Base-by-base conservation (phyloP, 1,140 invertebrate species). In the Tribolium madens region DNA sequence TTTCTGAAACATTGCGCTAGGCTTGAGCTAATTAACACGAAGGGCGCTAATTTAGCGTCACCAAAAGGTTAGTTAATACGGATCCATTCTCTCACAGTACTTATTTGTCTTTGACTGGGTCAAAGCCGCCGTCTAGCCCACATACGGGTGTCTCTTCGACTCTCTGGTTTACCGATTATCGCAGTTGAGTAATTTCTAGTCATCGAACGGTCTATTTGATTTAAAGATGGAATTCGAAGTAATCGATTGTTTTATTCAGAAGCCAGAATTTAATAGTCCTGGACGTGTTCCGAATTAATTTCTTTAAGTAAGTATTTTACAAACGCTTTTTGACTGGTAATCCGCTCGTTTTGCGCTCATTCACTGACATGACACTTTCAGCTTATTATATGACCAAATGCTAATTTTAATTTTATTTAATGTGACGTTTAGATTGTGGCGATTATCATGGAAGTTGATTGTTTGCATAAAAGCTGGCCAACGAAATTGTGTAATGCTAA, bases 221-320 rank as follows among this genome's bases (percentile, higher is more conserved):
- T 33, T 64, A 64, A 64, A 64, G 26, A 64, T 64, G 57, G 12
- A 21, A 14, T 33, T 60, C 9, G n/a, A 14, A 33, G 21, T 31
- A 64, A 64, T 64, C 21, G 57, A 64, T 64, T 64, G 21, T 64
- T 64, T 31, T 64, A 33, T 33, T 33, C 57, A 64, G 13, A 57
- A 33, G 57, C 26, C 26, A 64, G 53, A 52, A 60, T 60, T 60
- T 60, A 26, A 60, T 60, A 60, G 18, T 1, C 52, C 6, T 57
- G 52, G 9, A 57, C 52, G 52, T 21, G 52, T 57, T n/a, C n/a
- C 17, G 17, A 57, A 57, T 57, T 21, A 21, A 57, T 57, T 21
- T 18, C 17, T 57, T 18, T 21, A 10, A 17, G 14, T 21, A 10
- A 17, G 14, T 12, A 9, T 52, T 52, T 52, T 13, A 52, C 50